A percentile compares a stretch with the other conserved stretches of the same genome.
Evolutionary conservation across 2,113 vertebrate genomes (phyloP).

Genomic region (Brevimyrus niger): DNA sequence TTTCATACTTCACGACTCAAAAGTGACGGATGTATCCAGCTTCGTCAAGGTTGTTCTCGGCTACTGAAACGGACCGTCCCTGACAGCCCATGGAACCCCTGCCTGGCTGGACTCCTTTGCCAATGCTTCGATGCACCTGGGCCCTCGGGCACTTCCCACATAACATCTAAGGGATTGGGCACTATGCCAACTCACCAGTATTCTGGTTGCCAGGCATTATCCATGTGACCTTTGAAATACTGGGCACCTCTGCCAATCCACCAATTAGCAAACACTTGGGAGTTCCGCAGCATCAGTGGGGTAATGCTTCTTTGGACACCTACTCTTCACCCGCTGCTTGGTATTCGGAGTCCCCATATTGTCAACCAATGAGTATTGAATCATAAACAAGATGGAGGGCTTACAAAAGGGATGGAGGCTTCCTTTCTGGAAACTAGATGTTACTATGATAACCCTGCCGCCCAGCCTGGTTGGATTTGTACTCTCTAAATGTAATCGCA

Average conservation of each 20-base stretch:
- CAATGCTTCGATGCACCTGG: conserved; percentile 27
- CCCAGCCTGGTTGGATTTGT: not conserved
- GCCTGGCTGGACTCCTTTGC: conserved; percentile 44
- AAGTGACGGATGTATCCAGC: conserved; percentile 91
- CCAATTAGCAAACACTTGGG: not conserved
- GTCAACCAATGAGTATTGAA: not conserved
- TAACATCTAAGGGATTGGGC: not conserved
- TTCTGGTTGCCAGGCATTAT: not conserved
- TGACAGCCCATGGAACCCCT: conserved; percentile 42
- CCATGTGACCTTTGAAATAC: not conserved
- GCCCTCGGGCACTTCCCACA: not conserved
- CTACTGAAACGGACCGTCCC: conserved; percentile 62
- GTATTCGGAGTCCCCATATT: conserved; percentile 70
- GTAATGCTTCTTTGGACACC: not conserved
- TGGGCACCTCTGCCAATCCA: not conserved
- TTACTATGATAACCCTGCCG: not conserved
- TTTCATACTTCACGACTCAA: conserved; percentile 87
- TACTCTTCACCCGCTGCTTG: conserved; percentile 42
- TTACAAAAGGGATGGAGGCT: not conserved
- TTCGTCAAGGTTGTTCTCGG: conserved; percentile 89
- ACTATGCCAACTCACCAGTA: not conserved
- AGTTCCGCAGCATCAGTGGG: not conserved
- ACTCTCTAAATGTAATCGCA: not conserved
- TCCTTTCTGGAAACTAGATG: not conserved
- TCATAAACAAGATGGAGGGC: not conserved